Evolutionary conservation across 2,113 vertebrate genomes (phyloP).

Genomic region (Holacanthus passer): DNA sequence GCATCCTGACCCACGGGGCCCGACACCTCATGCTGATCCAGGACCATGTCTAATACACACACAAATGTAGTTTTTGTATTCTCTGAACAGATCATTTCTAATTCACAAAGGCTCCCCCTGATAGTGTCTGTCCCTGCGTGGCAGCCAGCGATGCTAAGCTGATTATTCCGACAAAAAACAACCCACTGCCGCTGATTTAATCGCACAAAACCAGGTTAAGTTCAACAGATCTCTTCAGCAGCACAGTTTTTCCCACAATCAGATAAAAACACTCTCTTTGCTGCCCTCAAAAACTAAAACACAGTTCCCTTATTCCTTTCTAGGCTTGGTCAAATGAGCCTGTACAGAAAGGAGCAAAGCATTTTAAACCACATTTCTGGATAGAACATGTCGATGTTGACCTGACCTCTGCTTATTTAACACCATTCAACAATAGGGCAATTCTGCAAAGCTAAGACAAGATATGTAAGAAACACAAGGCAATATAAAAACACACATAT

Average conservation of each 20-base stretch:
- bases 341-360: neutral
- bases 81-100: neutral
- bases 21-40: constrained; percentile 94
- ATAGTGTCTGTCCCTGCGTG: neutral
- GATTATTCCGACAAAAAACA: constrained; percentile 46
- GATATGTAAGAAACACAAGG: neutral
- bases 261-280: constrained; percentile 23
- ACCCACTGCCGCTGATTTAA: constrained; percentile 49
- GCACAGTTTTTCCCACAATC: constrained; percentile 21
- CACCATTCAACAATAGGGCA: neutral
- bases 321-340: neutral
- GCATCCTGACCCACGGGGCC: constrained; percentile 93
- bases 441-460: neutral
- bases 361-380: neutral
- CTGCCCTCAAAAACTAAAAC: constrained; percentile 33
- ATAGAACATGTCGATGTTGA: neutral
- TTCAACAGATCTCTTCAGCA: constrained; percentile 33
- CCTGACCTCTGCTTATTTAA: neutral
- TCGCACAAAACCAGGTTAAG: constrained; percentile 53
- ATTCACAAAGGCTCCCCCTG: constrained; percentile 18
- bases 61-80: neutral
- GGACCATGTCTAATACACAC: constrained; percentile 91
- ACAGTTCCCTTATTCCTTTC: neutral
- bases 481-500: neutral
- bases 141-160: constrained; percentile 44